Percentiles rank a stretch among this genome's conserved stretches.
Evolutionary conservation across 2,797 vertebrate genomes (phyloP).

Genomic region (Pyrocephalus nanus): DNA sequence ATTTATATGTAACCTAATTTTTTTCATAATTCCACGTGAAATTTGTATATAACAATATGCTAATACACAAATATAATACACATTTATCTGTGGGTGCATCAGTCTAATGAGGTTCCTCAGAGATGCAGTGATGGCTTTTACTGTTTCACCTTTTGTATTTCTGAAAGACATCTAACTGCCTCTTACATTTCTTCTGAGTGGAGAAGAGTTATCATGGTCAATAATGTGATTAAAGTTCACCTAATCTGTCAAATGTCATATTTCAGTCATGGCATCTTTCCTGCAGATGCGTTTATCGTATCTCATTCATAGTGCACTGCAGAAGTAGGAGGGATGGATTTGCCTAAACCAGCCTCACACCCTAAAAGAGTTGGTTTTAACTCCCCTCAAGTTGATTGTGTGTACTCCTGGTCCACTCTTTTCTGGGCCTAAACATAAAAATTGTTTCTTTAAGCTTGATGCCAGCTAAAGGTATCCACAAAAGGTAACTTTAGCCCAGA

Average conservation of each 20-base stretch:
- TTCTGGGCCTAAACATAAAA: not conserved
- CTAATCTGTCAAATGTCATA: not conserved
- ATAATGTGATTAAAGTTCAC: not conserved
- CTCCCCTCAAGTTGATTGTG: accelerated
- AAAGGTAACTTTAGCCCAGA: not conserved
- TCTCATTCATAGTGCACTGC: not conserved
- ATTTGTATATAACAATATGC: not conserved
- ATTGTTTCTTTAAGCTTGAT: not conserved
- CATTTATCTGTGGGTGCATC: not conserved
- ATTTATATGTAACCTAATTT: not conserved
- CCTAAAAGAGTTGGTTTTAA: not conserved
- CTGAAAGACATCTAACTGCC: not conserved
- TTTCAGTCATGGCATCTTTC: not conserved
- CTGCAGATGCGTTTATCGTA: not conserved
- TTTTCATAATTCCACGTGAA: not conserved
- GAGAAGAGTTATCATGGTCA: not conserved
- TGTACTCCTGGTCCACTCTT: not conserved
- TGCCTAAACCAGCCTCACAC: not conserved
- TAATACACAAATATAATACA: not conserved
- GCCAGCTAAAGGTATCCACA: not conserved
- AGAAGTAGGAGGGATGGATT: not conserved
- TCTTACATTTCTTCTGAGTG: not conserved
- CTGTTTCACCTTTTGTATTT: not conserved
- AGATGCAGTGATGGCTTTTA: not conserved
- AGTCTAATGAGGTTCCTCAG: not conserved